Conservation (phyloP, 1,140 invertebrate species). For the Calephelis nemesis region DNA sequence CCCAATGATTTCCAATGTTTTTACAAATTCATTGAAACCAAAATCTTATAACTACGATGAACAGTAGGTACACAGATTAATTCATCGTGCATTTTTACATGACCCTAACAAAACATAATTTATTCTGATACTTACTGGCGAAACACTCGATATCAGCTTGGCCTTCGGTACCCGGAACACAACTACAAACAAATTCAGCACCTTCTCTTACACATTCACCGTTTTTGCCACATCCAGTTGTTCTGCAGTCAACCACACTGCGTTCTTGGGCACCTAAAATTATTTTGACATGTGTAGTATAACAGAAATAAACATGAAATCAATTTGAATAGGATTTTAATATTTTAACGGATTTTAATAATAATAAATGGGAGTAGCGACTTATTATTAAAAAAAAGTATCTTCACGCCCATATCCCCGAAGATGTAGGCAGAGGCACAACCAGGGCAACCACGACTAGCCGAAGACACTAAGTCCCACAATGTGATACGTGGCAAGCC, state of each 20-base stretch:
- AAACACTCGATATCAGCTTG: conserved; percentile 86
- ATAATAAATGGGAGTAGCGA: neutral
- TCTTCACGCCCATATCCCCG: too few relatives aligned
- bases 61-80: neutral
- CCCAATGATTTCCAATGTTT: conserved; percentile 6
- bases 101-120: conserved; percentile 16
- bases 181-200: conserved; percentile 90
- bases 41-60: conserved; percentile 14
- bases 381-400: too few relatives aligned
- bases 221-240: conserved; percentile 88
- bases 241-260: conserved; percentile 87
- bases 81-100: conserved; percentile 72
- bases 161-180: conserved; percentile 86
- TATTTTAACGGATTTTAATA: neutral
- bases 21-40: neutral
- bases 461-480: too few relatives aligned
- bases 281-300: neutral
- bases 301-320: neutral
- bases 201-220: conserved; percentile 90
- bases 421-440: too few relatives aligned
- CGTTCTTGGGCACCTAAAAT: conserved; percentile 82
- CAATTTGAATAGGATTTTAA: too few relatives aligned
- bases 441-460: too few relatives aligned
- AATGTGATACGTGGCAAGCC: too few relatives aligned
- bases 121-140: conserved; percentile 84